A percentile compares a stretch with the other conserved stretches of the same genome.
Conservation (phyloP, 64 coral and sea anemone species). For the Exaiptasia diaphana region DNA sequence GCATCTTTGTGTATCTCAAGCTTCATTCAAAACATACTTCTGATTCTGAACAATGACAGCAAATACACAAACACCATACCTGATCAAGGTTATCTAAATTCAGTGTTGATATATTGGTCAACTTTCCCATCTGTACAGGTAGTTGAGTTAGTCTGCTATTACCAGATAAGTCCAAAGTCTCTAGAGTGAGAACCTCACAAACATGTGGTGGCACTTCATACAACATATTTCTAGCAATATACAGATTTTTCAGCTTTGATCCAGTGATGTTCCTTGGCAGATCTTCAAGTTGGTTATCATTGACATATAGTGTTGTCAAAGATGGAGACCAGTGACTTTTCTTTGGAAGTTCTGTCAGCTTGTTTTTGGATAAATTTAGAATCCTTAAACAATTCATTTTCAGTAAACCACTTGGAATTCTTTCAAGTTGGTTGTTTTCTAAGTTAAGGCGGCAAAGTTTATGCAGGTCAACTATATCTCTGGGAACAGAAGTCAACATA, state of each 20-base stretch:
- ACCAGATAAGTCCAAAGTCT: conserved; percentile 73
- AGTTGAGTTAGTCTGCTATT: conserved; percentile 77
- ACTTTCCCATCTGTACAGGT: conserved; percentile 79
- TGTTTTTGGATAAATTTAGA: conserved; percentile 67
- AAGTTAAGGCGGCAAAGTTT: conserved; percentile 71
- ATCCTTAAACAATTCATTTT: conserved; percentile 61
- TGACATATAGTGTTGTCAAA: conserved; percentile 66
- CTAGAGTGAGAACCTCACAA: conserved; percentile 62
- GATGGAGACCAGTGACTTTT: conserved; percentile 57
- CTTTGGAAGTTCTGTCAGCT: conserved; percentile 69
- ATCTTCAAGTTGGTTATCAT: conserved; percentile 61
- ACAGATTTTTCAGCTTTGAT: conserved; percentile 61
- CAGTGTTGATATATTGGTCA: conserved; percentile 63
- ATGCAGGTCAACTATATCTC: conserved; percentile 56
- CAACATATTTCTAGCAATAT: conserved; percentile 74
- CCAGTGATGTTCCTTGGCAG: conserved; percentile 60
- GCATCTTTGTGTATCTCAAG: too few species aligned
- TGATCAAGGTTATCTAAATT: conserved; percentile 83
- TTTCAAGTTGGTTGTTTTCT: conserved; percentile 65
- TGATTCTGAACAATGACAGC: too few species aligned
- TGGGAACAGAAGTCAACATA: conserved; percentile 56
- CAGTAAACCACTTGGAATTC: conserved; percentile 57
- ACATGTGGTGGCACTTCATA: conserved; percentile 79
- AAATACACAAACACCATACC: too few species aligned
- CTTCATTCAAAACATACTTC: too few species aligned